A percentile compares a stretch with the other conserved stretches of the same genome.
Conservation (phyloP, 2,888 invertebrate genomes). For the Tethea ocularis region DNA sequence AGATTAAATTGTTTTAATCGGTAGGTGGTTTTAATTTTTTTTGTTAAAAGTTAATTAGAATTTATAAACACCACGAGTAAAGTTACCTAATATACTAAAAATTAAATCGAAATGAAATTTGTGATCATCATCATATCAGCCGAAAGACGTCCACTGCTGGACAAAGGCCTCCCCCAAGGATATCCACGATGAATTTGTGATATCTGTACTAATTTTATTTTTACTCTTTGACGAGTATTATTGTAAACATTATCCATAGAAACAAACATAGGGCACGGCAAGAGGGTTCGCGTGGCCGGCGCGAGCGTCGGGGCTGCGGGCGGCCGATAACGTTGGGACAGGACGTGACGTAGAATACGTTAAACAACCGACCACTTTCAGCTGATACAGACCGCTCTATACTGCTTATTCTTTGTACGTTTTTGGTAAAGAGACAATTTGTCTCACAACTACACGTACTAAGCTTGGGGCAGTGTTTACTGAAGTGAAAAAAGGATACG, state of each 20-base stretch:
- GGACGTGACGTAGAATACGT: constrained; percentile 71
- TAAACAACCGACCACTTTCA: constrained; percentile 62
- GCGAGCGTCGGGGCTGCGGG: constrained; percentile 38
- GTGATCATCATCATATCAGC: too few species aligned
- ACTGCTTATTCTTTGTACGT: constrained; percentile 6
- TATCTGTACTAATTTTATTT: background rate
- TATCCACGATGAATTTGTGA: too few species aligned
- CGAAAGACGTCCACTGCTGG: too few species aligned
- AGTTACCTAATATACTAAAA: too few species aligned
- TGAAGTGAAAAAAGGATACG: background rate
- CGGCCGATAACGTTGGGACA: constrained; percentile 58
- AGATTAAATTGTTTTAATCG: too few species aligned
- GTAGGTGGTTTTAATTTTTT: too few species aligned
- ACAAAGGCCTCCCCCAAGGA: too few species aligned
- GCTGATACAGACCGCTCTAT: constrained; percentile 38
- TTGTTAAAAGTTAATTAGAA: too few species aligned
- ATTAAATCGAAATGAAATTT: too few species aligned
- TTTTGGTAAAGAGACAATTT: background rate
- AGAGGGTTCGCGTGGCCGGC: constrained; percentile 22
- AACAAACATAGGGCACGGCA: constrained; percentile 62
- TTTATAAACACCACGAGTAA: too few species aligned
- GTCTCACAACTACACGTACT: background rate
- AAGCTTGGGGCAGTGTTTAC: background rate
- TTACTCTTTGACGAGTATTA: constrained; percentile 26
- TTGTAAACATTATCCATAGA: constrained; percentile 67